Conservation (phyloP, 2,797 vertebrate genomes). For the Ctenopoma kingsleyae region DNA sequence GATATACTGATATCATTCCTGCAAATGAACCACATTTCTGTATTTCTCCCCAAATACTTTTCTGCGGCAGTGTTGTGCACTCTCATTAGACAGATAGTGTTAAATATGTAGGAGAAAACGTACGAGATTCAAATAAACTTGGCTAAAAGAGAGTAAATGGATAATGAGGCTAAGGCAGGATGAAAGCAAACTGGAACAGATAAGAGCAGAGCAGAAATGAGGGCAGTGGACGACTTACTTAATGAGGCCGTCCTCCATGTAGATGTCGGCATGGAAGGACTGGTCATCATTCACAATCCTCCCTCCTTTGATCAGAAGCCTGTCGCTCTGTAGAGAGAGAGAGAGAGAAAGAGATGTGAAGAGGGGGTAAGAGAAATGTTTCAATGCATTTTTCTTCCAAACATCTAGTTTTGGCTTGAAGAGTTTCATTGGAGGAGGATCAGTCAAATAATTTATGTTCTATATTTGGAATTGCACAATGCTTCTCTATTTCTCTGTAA, state of each 20-base stretch:
- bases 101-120: background rate
- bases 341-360: conserved; percentile 15
- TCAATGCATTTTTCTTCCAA: background rate
- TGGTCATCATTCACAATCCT: conserved; percentile 98
- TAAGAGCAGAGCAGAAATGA: conserved; percentile 22
- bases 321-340: conserved; percentile 88
- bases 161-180: background rate
- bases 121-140: background rate
- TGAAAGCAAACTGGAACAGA: conserved; percentile 21
- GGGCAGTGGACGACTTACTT: conserved; percentile 86
- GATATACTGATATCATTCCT: too few relatives aligned
- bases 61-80: background rate
- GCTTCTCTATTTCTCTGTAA: conserved; percentile 7
- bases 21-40: too few relatives aligned
- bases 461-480: conserved; percentile 23
- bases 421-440: conserved; percentile 10
- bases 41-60: background rate
- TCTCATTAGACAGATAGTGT: background rate
- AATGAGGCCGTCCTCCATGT: conserved; percentile 97
- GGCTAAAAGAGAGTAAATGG: background rate
- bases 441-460: background rate
- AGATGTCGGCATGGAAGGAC: conserved; percentile 96
- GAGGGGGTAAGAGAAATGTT: background rate
- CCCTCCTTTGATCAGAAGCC: conserved; percentile 97
- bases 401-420: conserved; percentile 12